These are phyloP conservation scores for Hemiscyllium ocellatum DNA, from an alignment of 2,113 vertebrate species.

Conservation along the genomic window DNA sequence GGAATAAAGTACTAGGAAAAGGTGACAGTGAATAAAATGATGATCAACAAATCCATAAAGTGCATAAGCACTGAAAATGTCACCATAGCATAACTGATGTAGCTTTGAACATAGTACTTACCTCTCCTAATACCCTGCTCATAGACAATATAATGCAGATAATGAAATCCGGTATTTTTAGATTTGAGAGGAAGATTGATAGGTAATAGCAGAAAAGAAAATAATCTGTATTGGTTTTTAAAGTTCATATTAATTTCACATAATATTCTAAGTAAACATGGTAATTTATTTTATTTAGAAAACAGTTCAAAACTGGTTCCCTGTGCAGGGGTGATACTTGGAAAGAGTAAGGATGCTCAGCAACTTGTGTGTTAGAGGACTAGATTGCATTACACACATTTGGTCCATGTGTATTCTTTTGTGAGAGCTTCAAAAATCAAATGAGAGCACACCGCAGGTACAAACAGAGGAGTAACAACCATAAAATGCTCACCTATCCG, in stretches of 20 bases:
- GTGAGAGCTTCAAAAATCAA: background rate
- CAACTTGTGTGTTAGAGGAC: background rate
- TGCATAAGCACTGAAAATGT: background rate
- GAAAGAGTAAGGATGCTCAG: background rate
- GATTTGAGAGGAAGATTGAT: background rate
- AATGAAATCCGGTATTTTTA: background rate
- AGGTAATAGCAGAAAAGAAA: background rate
- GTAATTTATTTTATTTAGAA: background rate
- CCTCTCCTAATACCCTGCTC: background rate
- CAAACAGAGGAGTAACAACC: background rate
- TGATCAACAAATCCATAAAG: background rate
- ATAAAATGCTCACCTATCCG: constrained; percentile 70
- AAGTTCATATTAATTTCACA: background rate
- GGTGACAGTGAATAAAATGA: background rate
- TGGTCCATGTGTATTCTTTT: too few relatives aligned
- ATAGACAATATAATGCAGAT: background rate
- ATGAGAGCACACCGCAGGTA: background rate
- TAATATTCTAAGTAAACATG: background rate
- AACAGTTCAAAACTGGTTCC: background rate
- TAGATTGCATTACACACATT: background rate
- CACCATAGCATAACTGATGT: background rate
- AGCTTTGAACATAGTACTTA: background rate
- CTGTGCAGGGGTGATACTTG: background rate
- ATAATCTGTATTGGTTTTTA: background rate
- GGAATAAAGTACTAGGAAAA: background rate